Evolutionary conservation across 2,113 vertebrate genomes (phyloP), one percentile per base, ranked within the genome.

Genomic region (Cyprinodon brontotheroides): DNA sequence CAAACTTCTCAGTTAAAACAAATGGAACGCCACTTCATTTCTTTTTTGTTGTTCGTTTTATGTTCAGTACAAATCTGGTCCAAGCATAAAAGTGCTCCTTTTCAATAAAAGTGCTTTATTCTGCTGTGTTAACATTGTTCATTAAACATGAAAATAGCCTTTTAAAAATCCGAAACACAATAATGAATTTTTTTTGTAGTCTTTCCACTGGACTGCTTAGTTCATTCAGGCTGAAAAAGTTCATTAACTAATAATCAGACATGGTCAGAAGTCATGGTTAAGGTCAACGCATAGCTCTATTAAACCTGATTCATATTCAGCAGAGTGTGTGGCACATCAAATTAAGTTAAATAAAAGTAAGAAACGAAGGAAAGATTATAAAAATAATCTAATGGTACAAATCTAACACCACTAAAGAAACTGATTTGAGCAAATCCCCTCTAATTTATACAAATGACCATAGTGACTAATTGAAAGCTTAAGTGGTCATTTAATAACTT

Each of bases 241-340:
- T 92, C 74, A 93, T 93, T 92, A 93, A 86, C 78, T 70, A 43
- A 83, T 91, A 89, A 91, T 91, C 87, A 88, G 79, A 81, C 80
- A 61, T 74, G 83, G 89, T 79, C 65, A 77, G 79, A 59, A 82
- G 81, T 80, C 66, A 53, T 39, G 81, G 77, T 77, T 89, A 87
- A 89, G 90, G 91, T 93, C 90, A 91, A 47, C 80, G 84, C 79
- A 79, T 82, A 65, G 78, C 67, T 74, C 78, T 86, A 86, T 89
- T 87, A 89, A 79, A 77, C 65, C 66, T 89, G 90, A 92, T 85
- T 91, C 83, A 87, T 90, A 91, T 91, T 90, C 92, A 92, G 84
- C 75, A 84, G 89, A 90, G 88, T 91, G 89, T 88, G 78, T 59
- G 89, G 81, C 61, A 89, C 77, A 88, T 89, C 90, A 86, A 90